Conservation (phyloP, 1,140 invertebrate genomes). For the Geopemphigus sp. region DNA sequence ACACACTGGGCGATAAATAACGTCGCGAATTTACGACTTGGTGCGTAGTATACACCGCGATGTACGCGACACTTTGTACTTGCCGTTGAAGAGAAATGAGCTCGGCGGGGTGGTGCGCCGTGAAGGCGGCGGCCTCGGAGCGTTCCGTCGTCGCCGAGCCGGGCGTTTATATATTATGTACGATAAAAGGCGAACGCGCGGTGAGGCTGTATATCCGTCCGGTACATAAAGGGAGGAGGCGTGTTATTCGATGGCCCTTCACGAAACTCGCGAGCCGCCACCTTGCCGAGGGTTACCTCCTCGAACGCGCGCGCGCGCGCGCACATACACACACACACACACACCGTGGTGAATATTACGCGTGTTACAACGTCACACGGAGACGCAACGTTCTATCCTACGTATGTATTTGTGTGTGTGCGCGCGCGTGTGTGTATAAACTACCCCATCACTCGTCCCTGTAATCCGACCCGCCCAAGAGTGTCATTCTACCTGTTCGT, state of each 20-base stretch:
- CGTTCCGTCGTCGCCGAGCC: too few species aligned
- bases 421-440: not conserved
- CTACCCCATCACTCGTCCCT: not conserved
- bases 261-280: not conserved
- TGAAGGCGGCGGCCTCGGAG: too few species aligned
- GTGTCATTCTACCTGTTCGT: slow-evolving; percentile 49
- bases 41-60: too few species aligned
- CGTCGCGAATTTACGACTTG: too few species aligned
- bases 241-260: slow-evolving; percentile 28
- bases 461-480: slow-evolving; percentile 43
- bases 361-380: not conserved
- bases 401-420: too few species aligned
- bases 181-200: too few species aligned
- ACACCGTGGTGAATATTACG: not conserved
- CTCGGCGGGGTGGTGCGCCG: not conserved
- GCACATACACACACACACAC: too few species aligned
- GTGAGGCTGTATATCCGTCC: not conserved
- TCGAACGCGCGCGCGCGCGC: not conserved
- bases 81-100: too few species aligned
- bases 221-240: not conserved
- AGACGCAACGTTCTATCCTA: too few species aligned
- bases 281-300: not conserved
- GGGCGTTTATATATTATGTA: too few species aligned
- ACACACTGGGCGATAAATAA: too few species aligned
- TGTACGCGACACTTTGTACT: too few species aligned